Evolutionary conservation across 92 coral and sea anemone genomes (phyloP), one percentile per base, ranked within the genome.

Genomic region (Bergia sp.): DNA sequence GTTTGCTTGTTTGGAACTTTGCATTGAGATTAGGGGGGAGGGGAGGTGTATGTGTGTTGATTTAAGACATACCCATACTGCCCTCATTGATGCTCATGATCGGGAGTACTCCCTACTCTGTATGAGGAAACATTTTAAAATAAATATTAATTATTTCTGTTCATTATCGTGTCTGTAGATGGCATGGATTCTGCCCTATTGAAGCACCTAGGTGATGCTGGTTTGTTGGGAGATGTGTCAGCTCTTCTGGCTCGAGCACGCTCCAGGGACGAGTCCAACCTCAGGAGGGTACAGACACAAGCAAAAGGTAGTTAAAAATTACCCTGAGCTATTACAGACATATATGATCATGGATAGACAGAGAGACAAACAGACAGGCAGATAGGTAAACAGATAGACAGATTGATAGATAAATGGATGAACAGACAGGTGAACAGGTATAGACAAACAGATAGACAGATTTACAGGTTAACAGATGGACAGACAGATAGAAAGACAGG

Each of bases 171-270:
- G 47, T 72, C 42, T 85, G 88, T 83, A 61, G 93, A 90, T 77
- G 38, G 73, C 7, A 86, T 89, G 44, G 93, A 91, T 58, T 93
- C 99, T 5, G 93, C 98, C 73, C 90, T 97, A 45, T 89, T 97
- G 20, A 94, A 89, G 80, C 98, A 97, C 84, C 99, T 97, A 29
- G 96, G 96, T 53, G 99, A 97, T 64, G 99, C 99, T 69, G 99
- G 99, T 0, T 85, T 97, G 21, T 89, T 97, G 81, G 90, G 91
- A 79, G 99, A 97, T 84, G 99, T 97, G 29, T 92, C 98, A 12
- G 96, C 98, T 85, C 92, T 97, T 57, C 94, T 97, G 0, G 96
- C 96, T 7, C 92, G 98, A 72, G 99, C 99, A 23, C 94, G 97
- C 2, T 92, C 93, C 36, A 89, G 98, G 76, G 99, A 97, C 83